A percentile compares a stretch with the other conserved stretches of the same genome.
phyloP scores from a whole-genome alignment of 2,113 vertebrate species.

The Austrofundulus limnaeus region DNA sequence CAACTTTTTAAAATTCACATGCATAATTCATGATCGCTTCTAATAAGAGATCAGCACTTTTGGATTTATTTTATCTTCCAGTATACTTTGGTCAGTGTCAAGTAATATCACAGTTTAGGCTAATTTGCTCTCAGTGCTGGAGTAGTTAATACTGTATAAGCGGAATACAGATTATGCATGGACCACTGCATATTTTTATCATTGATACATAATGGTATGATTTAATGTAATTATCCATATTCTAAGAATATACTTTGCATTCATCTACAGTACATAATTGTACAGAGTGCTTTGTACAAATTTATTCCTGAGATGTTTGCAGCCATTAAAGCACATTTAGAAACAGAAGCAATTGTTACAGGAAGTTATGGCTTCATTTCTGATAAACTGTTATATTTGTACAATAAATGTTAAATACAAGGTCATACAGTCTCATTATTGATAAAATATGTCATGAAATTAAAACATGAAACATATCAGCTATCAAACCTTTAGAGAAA shows the following conservation, averaged over 20 bases:
- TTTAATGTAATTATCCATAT: slow-evolving; percentile 8
- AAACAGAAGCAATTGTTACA: neutral
- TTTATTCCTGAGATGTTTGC: neutral
- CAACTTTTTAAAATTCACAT: slow-evolving; percentile 38
- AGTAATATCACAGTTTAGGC: slow-evolving; percentile 44
- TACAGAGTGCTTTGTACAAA: neutral
- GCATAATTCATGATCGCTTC: slow-evolving; percentile 43
- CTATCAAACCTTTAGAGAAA: too few species aligned
- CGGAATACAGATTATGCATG: slow-evolving; percentile 14
- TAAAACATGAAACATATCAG: too few species aligned
- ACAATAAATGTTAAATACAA: neutral
- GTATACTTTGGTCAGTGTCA: slow-evolving; percentile 38
- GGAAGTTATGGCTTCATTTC: neutral
- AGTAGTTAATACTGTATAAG: slow-evolving; percentile 7
- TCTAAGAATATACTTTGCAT: slow-evolving; percentile 1
- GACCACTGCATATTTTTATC: neutral
- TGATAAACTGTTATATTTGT: neutral
- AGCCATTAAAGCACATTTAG: neutral
- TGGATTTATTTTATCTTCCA: slow-evolving; percentile 32
- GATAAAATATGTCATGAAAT: too few species aligned
- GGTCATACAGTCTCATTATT: neutral
- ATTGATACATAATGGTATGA: neutral
- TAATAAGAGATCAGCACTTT: slow-evolving; percentile 49
- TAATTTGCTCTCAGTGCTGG: slow-evolving; percentile 32
- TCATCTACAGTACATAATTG: neutral